Percentiles rank a stretch among this genome's conserved stretches.
These are phyloP conservation scores for Decapterus maruadsi DNA, from an alignment of 2,797 vertebrate species.

Conservation along the genomic window DNA sequence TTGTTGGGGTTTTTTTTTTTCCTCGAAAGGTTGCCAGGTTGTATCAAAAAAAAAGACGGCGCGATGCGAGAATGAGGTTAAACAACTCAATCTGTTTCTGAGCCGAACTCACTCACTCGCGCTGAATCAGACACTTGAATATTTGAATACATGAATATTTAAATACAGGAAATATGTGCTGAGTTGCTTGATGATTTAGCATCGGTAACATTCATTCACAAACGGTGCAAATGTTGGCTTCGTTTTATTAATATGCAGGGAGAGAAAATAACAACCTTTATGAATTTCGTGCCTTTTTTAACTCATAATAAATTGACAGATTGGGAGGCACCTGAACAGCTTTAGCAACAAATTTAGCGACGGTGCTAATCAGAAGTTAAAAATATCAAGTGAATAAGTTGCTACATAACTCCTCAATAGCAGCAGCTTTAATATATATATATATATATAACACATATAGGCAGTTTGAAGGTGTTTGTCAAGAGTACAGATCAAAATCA, in stretches of 20 bases:
- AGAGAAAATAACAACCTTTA: background rate
- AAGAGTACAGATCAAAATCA: background rate
- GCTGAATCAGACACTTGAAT: background rate
- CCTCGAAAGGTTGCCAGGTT: background rate
- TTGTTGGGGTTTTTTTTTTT: background rate
- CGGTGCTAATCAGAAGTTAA: slow-evolving; percentile 13
- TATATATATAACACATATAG: too few species aligned
- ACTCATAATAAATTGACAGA: background rate
- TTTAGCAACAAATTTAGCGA: background rate
- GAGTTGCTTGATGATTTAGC: background rate
- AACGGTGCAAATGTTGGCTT: too few species aligned
- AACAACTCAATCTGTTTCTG: background rate
- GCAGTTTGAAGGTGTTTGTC: background rate
- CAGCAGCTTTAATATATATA: background rate
- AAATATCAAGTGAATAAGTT: slow-evolving; percentile 4
- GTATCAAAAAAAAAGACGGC: background rate
- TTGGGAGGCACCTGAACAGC: background rate
- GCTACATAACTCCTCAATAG: background rate
- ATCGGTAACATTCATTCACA: background rate
- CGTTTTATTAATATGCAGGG: background rate
- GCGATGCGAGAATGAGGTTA: slow-evolving; percentile 3
- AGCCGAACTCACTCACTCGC: background rate
- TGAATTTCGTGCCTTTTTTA: background rate
- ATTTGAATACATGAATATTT: slow-evolving; percentile 11
- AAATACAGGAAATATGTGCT: background rate